phyloP scores from a whole-genome alignment of 1,140 invertebrate species.

The Hormaphis cornu region DNA sequence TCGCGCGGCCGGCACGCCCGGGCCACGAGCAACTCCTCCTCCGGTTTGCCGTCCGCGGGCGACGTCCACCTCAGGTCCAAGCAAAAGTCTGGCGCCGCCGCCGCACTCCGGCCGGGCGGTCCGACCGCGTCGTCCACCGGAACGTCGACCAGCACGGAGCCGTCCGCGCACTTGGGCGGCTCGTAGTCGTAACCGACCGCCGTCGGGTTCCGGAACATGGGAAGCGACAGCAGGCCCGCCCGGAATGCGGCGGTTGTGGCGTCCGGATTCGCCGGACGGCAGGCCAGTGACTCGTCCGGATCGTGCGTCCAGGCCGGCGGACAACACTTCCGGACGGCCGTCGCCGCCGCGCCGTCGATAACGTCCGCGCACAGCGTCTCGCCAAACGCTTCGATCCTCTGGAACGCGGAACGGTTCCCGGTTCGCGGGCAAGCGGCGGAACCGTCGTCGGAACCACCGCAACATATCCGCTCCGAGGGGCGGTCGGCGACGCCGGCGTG shows the following conservation, averaged over 20 bases:
- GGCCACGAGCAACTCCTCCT: not conserved
- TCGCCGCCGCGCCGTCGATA: not conserved
- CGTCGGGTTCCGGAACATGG: not conserved
- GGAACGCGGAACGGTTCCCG: not conserved
- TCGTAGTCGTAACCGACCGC: conserved; percentile 9
- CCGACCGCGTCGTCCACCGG: not conserved
- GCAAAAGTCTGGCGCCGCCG: not conserved
- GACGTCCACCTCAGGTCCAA: not conserved
- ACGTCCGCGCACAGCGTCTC: not conserved
- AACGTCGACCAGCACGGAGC: not conserved
- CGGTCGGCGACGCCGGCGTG: not conserved
- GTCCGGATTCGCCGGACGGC: not conserved
- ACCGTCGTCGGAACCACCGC: not conserved
- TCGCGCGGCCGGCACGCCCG: conserved; percentile 2
- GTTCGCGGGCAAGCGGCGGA: not conserved
- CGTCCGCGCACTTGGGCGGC: not conserved
- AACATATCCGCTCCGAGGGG: not conserved
- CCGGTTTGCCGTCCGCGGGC: not conserved
- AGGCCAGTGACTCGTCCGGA: not conserved
- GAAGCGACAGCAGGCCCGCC: not conserved
- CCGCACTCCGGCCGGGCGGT: too few species aligned
- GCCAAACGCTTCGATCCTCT: not conserved
- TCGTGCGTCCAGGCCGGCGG: not conserved
- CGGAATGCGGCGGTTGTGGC: not conserved
- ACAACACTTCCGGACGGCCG: conserved; percentile 7